A percentile compares a stretch with the other conserved stretches of the same genome.
Conservation (phyloP, 1,140 invertebrate species). For the fruit fly (Drosophila melanogaster) region DNA sequence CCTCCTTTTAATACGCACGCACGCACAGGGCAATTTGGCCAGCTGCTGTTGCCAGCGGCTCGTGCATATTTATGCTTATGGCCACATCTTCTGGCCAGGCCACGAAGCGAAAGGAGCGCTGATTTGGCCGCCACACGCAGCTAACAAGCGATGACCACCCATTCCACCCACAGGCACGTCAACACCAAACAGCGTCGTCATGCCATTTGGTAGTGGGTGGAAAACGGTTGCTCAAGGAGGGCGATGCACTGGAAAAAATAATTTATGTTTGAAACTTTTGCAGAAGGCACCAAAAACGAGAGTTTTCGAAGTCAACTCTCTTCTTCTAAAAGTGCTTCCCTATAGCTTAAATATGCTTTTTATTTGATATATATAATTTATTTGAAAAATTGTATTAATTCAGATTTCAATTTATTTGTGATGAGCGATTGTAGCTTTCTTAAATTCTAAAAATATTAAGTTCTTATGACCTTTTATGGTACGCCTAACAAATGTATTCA, state of each 20-base stretch:
- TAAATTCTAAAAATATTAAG: too few species aligned
- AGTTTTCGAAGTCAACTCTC: too few species aligned
- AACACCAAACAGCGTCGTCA: constrained; percentile 73
- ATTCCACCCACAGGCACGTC: constrained; percentile 47
- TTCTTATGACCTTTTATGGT: too few species aligned
- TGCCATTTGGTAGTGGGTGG: constrained; percentile 55
- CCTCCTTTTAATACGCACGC: constrained; percentile 37
- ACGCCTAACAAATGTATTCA: too few species aligned
- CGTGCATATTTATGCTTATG: constrained; percentile 75
- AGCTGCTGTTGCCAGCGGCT: constrained; percentile 52
- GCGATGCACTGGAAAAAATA: neutral
- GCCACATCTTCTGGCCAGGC: constrained; percentile 49
- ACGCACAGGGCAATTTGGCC: constrained; percentile 53
- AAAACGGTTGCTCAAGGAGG: neutral
- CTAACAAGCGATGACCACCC: constrained; percentile 51
- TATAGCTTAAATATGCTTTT: too few species aligned
- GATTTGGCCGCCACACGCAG: constrained; percentile 71
- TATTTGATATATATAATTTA: too few species aligned
- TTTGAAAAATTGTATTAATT: too few species aligned
- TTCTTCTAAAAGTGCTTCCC: too few species aligned
- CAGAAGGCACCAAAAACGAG: neutral
- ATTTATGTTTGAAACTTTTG: neutral
- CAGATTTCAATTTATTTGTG: too few species aligned
- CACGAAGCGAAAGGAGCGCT: constrained; percentile 58
- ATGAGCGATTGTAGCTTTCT: too few species aligned